A percentile compares a stretch with the other conserved stretches of the same genome.
Evolutionary conservation across 2,113 vertebrate genomes (phyloP).

Genomic region (Herpetotheres cachinnans): DNA sequence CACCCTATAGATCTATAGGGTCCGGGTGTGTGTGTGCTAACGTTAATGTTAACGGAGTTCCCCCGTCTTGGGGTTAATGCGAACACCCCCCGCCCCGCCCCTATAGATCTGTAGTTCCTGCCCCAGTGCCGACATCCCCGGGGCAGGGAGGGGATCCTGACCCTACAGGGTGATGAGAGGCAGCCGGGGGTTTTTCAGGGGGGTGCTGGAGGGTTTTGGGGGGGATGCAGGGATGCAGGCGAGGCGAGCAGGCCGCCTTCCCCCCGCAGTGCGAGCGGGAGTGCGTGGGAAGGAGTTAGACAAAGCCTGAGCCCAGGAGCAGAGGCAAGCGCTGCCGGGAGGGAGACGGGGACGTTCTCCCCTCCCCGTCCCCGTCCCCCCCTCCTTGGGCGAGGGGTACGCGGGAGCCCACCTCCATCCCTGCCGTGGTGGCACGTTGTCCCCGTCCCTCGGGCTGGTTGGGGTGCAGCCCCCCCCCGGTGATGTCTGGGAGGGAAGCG

Average conservation of each 20-base stretch:
- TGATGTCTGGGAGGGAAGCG: neutral
- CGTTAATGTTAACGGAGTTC: accelerated
- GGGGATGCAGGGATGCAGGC: neutral
- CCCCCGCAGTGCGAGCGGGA: slow-evolving; percentile 21
- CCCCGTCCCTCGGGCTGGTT: neutral
- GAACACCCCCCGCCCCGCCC: accelerated
- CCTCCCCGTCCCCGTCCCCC: neutral
- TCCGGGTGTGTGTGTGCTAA: neutral
- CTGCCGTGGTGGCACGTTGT: neutral
- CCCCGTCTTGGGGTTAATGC: neutral
- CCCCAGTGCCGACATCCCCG: neutral
- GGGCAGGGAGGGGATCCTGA: neutral
- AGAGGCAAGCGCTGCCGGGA: slow-evolving; percentile 47
- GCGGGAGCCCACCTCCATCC: neutral
- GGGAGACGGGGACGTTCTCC: slow-evolving; percentile 27
- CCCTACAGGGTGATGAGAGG: neutral
- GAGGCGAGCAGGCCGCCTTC: slow-evolving; percentile 18
- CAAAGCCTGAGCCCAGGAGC: slow-evolving; percentile 55
- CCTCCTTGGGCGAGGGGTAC: neutral
- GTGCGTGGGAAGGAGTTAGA: slow-evolving; percentile 65
- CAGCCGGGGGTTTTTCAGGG: neutral
- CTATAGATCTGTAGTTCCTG: neutral
- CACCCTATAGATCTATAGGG: slow-evolving; percentile 38
- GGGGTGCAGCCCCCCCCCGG: neutral
- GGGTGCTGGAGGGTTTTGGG: too few relatives aligned